Evolutionary conservation across 2,888 invertebrate genomes (phyloP), one percentile per base, ranked within the genome.

Genomic region (Synanthedon tipuliformis): DNA sequence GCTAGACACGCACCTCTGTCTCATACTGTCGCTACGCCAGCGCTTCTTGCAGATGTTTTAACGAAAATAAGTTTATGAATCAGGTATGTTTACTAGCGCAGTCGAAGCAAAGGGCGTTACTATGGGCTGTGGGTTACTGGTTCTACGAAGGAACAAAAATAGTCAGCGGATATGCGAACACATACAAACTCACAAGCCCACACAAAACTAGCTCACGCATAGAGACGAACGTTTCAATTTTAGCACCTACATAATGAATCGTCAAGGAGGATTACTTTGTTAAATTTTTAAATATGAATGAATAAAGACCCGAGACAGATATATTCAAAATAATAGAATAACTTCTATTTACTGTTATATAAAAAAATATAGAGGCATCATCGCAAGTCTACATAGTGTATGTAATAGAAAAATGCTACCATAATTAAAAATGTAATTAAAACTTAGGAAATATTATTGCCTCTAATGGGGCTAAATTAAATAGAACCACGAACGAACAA

Each of bases 231-330:
- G 55, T 66, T 64, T 63, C 59, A 49, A 10, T 64, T 56, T 60
- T 57, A 45, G 56, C 69, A 51, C 56, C 54, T 48, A 54, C 54
- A 53, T 49, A 23, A 60, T 55, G 59, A 61, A 55, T 59, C 61
- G n/a, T 71, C 76, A 77, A 77, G 76, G 75, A 67, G 69, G 66
- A 54, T 70, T 41, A 51, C 65, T 69, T 69, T 62, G 69, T 75
- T 72, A 75, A 71, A 61, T 23, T 18, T 27, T 62, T 58, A 67
- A 45, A 13, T 45, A 15, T 49, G 45, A 45, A 45, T 45, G 45
- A 45, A 15, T 34, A 34, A 10, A 34, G 3, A 34, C 10, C 7
- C 10, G 10, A 8, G 45, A 7, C 13, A 45, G 10, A 7, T 34
- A 34, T 8, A 34, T 34, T 34, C 8, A 34, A 5, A 23, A 23